Conservation (phyloP, 64 coral and sea anemone species). For the Stichodactyla helianthus region DNA sequence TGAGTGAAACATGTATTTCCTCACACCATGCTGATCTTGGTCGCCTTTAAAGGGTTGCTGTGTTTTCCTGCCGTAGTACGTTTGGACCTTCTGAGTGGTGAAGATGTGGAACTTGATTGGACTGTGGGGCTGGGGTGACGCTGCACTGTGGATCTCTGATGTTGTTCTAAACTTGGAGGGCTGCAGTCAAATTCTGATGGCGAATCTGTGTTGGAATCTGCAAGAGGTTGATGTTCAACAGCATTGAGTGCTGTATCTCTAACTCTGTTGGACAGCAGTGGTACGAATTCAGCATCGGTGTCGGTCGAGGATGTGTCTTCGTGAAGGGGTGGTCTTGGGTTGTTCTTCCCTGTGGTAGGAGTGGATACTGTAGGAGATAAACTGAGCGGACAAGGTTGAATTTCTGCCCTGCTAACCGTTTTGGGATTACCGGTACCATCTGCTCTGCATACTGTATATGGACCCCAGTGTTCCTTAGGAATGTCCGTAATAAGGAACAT, state of each 20-base stretch:
- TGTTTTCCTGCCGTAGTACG: neutral
- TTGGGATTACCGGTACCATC: slow-evolving; percentile 12
- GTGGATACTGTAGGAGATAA: no score
- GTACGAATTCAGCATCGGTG: neutral
- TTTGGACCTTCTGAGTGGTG: neutral
- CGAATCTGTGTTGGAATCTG: neutral
- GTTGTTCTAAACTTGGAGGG: neutral
- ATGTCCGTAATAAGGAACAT: neutral
- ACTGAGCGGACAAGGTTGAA: slow-evolving; percentile 18
- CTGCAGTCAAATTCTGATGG: no score
- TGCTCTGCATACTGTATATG: slow-evolving; percentile 12
- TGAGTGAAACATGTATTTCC: no score
- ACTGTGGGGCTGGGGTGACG: neutral
- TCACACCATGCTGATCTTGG: neutral
- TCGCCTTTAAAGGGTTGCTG: neutral
- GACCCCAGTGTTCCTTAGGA: neutral
- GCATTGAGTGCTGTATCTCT: neutral
- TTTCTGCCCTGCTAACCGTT: slow-evolving; percentile 12
- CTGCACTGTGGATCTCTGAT: neutral
- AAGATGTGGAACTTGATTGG: neutral
- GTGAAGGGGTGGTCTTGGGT: neutral
- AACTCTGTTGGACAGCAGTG: neutral
- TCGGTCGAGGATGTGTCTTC: neutral
- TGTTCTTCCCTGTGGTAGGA: no score
- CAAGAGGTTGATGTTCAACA: neutral